These are phyloP conservation scores for Cremastinae sp. DNA, from an alignment of 2,888 invertebrate genomes.

Conservation along the genomic window DNA sequence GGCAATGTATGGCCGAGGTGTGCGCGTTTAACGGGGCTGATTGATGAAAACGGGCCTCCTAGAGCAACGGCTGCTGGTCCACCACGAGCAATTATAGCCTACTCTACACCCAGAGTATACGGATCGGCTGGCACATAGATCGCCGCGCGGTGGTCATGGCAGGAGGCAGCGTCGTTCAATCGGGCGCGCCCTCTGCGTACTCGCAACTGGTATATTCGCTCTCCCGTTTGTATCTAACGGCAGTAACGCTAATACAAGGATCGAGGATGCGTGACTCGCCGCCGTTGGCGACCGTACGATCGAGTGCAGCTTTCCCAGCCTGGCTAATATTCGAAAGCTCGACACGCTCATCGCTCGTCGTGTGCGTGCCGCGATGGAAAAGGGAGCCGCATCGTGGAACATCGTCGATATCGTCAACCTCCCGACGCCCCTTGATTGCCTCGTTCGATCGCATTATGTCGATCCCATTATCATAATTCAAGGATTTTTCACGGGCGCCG, in stretches of 20 bases:
- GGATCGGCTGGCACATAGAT: constrained; percentile 76
- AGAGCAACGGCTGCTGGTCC: constrained; percentile 73
- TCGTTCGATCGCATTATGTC: constrained; percentile 80
- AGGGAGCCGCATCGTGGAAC: constrained; percentile 57
- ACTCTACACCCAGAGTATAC: constrained; percentile 70
- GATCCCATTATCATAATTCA: constrained; percentile 80
- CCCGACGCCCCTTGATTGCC: constrained; percentile 78
- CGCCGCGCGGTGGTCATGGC: constrained; percentile 61
- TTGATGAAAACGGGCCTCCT: constrained; percentile 78
- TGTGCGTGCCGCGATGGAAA: constrained; percentile 34
- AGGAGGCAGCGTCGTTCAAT: constrained; percentile 67
- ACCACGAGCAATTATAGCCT: constrained; percentile 77
- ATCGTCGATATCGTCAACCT: constrained; percentile 73
- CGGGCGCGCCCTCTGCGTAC: constrained; percentile 60
- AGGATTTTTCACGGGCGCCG: constrained; percentile 74
- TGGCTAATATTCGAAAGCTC: constrained; percentile 38
- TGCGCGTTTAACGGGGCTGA: constrained; percentile 76
- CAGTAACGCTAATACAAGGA: constrained; percentile 77
- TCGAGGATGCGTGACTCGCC: constrained; percentile 74
- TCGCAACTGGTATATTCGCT: constrained; percentile 51
- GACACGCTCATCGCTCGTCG: constrained; percentile 2
- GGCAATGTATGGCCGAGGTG: constrained; percentile 58
- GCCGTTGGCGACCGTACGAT: too few species aligned
- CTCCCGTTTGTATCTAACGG: constrained; percentile 65
- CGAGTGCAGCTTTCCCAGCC: constrained; percentile 25